These are phyloP conservation scores for Saturnia pavonia DNA, from an alignment of 2,888 invertebrate genomes.

Conservation along the genomic window DNA sequence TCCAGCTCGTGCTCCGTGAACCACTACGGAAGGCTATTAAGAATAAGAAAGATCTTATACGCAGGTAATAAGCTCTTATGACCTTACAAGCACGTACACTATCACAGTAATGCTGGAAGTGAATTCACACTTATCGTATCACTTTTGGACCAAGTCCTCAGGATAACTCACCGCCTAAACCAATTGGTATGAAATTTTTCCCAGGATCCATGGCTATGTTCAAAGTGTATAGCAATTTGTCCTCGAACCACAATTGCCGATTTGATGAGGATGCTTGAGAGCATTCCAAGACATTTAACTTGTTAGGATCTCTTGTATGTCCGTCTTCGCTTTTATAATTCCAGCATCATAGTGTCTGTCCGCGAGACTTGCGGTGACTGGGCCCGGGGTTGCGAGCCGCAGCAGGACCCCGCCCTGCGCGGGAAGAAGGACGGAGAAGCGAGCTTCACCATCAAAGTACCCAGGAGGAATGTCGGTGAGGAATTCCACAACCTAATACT, in stretches of 20 bases:
- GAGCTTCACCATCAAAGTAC: conserved; percentile 95
- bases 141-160: too few species aligned
- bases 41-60: conserved; percentile 96
- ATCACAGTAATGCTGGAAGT: too few species aligned
- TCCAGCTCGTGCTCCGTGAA: conserved; percentile 93
- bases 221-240: too few species aligned
- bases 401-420: conserved; percentile 94
- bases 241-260: too few species aligned
- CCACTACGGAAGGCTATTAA: conserved; percentile 98
- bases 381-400: conserved; percentile 94
- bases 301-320: too few species aligned
- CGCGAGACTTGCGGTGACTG: conserved; percentile 99
- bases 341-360: conserved; percentile 97
- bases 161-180: too few species aligned
- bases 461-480: conserved; percentile 94
- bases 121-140: too few species aligned
- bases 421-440: conserved; percentile 96
- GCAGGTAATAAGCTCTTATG: conserved; percentile 24
- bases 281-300: too few species aligned
- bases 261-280: too few species aligned
- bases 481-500: neutral
- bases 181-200: too few species aligned
- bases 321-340: conserved; percentile 25
- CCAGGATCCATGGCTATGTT: too few species aligned
- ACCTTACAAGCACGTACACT: neutral